These are phyloP conservation scores for Empis livida DNA, from an alignment of 2,888 invertebrate genomes.

Conservation along the genomic window DNA sequence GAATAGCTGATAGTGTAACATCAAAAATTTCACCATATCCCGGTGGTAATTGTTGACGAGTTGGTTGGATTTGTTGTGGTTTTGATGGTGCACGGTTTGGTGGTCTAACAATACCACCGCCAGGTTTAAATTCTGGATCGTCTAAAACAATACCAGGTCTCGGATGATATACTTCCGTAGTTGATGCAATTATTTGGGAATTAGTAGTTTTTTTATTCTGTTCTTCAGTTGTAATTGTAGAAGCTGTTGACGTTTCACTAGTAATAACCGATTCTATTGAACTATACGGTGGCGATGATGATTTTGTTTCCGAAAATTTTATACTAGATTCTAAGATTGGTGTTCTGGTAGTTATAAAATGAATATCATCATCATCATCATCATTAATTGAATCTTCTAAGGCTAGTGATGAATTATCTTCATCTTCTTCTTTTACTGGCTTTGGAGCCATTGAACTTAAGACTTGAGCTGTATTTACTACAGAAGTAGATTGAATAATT, in stretches of 20 bases:
- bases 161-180: conserved; percentile 47
- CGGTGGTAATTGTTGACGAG: conserved; percentile 34
- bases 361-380: conserved; percentile 16
- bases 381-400: conserved; percentile 27
- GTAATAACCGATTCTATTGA: conserved; percentile 3
- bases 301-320: conserved; percentile 8
- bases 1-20: conserved; percentile 76
- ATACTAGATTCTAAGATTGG: conserved; percentile 7
- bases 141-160: conserved; percentile 77
- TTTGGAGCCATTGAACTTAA: conserved; percentile 18
- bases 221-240: conserved; percentile 11
- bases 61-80: conserved; percentile 32
- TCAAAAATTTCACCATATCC: conserved; percentile 73
- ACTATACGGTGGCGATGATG: background rate
- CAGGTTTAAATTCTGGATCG: conserved; percentile 67
- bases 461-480: conserved; percentile 20
- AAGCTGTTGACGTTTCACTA: background rate
- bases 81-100: conserved; percentile 23
- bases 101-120: conserved; percentile 34
- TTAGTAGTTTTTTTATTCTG: conserved; percentile 6
- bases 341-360: conserved; percentile 1
- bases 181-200: conserved; percentile 14
- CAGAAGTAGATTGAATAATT: conserved; percentile 27
- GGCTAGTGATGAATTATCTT: conserved; percentile 18
- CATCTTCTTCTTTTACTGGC: conserved; percentile 25